Conservation (phyloP, 2,113 vertebrate species). For the Aphelocoma coerulescens region DNA sequence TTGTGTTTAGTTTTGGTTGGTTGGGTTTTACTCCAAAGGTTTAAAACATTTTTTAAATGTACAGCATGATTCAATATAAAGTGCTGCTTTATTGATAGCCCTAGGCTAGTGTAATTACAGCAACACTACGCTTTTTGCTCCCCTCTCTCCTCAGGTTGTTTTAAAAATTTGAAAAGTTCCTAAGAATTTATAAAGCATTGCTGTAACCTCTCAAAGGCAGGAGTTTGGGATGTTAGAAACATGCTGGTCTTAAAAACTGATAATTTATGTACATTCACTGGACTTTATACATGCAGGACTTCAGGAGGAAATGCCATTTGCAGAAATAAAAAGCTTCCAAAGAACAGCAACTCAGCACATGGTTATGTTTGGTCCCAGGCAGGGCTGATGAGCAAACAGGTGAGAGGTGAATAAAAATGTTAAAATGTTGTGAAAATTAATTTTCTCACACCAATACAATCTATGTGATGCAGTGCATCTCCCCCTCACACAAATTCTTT, state of each 20-base stretch:
- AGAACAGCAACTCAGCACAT: neutral
- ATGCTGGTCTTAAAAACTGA: neutral
- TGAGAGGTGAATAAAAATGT: neutral
- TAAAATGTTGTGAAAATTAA: neutral
- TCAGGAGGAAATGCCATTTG: neutral
- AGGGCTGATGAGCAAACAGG: neutral
- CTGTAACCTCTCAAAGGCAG: neutral
- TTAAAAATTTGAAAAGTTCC: neutral
- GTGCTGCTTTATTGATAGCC: neutral
- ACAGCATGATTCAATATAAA: neutral
- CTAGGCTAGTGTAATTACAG: neutral
- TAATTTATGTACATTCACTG: neutral
- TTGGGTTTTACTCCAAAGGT: neutral
- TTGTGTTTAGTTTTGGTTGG: neutral
- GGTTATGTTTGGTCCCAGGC: neutral
- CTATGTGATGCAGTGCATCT: neutral
- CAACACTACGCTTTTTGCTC: accelerated
- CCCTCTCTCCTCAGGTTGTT: neutral
- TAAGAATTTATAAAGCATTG: neutral
- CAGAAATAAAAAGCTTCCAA: neutral
- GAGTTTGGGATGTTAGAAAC: neutral
- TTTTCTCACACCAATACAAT: neutral
- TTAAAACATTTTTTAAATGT: neutral
- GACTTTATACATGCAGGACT: neutral
- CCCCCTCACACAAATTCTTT: neutral